Percentiles rank a stretch among this genome's conserved stretches.
These are phyloP conservation scores for Sanderia malayensis DNA, from an alignment of 30 jellyfish, hydroid and myxozoan species.

Conservation along the genomic window DNA sequence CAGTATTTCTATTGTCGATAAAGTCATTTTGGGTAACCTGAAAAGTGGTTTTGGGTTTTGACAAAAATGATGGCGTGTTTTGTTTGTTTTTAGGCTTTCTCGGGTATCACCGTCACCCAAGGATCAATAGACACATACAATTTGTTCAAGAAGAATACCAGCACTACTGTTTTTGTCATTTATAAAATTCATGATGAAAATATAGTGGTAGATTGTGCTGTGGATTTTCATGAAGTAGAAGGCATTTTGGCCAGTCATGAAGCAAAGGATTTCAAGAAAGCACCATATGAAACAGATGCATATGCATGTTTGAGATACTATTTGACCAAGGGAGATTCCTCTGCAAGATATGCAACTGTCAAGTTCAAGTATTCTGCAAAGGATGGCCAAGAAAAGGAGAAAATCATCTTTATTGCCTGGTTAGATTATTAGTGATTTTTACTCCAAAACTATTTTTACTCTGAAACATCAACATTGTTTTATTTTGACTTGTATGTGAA, in stretches of 20 bases:
- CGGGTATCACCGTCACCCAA: neutral
- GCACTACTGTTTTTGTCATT: neutral
- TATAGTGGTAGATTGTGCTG: neutral
- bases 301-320: neutral
- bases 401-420: neutral
- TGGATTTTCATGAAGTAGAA: neutral
- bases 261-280: neutral
- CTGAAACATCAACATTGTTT: neutral
- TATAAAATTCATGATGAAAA: neutral
- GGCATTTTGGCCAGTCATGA: slow-evolving; percentile 2
- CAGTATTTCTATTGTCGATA: no score
- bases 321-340: neutral
- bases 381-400: neutral
- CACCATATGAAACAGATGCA: neutral
- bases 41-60: no score
- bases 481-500: no score
- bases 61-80: no score
- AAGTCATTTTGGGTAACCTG: no score
- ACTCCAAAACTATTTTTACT: no score
- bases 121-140: neutral
- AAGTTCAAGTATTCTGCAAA: neutral
- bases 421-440: no score
- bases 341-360: neutral
- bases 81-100: neutral
- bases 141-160: neutral